phyloP scores from a whole-genome alignment of 2,888 invertebrate species.

The Meteorus colon region DNA sequence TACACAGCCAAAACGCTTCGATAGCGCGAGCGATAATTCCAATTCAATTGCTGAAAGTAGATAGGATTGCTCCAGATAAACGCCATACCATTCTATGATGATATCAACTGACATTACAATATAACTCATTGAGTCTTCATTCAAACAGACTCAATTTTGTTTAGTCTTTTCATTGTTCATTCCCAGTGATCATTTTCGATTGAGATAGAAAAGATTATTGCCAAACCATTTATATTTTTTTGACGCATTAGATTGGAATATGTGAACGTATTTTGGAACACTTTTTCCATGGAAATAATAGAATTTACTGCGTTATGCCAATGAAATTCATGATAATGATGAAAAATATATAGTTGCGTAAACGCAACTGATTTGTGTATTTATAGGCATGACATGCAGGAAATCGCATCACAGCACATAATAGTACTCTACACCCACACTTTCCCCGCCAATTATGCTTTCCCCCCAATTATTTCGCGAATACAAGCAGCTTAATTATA shows the following conservation, averaged over 20 bases:
- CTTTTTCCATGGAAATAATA: neutral
- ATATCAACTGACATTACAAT: neutral
- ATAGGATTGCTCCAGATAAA: slow-evolving; percentile 13
- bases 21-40: slow-evolving; percentile 2
- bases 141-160: neutral
- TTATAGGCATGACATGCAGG: neutral
- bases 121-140: neutral
- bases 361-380: neutral
- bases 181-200: too few relatives aligned
- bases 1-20: neutral
- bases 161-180: too few relatives aligned
- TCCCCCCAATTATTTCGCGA: slow-evolving; percentile 40
- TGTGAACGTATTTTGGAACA: too few relatives aligned
- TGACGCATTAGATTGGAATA: too few relatives aligned
- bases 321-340: neutral
- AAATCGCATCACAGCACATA: neutral
- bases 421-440: neutral
- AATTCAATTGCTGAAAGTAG: slow-evolving; percentile 6
- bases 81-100: neutral
- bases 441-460: slow-evolving; percentile 38
- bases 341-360: neutral
- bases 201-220: neutral
- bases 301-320: neutral
- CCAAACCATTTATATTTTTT: neutral
- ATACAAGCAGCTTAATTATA: slow-evolving; percentile 44